A percentile compares a stretch with the other conserved stretches of the same genome.
phyloP scores from a whole-genome alignment of 2,113 vertebrate species.

The Leucoraja erinaceus region DNA sequence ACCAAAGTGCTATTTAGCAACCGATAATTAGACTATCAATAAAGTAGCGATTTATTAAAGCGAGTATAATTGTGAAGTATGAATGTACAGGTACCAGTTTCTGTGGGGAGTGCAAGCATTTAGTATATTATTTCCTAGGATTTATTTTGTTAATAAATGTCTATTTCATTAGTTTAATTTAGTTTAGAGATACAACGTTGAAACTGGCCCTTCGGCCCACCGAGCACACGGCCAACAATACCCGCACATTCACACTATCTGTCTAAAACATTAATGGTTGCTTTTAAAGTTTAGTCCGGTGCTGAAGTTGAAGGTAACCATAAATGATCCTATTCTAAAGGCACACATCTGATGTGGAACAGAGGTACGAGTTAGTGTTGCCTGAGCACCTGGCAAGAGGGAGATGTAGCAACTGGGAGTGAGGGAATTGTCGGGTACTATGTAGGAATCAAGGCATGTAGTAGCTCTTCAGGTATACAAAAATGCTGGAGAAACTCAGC shows the following conservation, averaged over 20 bases:
- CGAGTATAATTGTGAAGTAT: constrained; percentile 19
- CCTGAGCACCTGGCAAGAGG: neutral
- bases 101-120: neutral
- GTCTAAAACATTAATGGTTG: neutral
- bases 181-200: too few species aligned
- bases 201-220: too few species aligned
- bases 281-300: neutral
- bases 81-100: neutral
- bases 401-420: neutral
- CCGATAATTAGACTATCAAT: neutral
- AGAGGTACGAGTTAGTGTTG: neutral
- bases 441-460: too few species aligned
- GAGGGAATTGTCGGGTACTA: neutral
- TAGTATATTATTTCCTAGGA: constrained; percentile 14
- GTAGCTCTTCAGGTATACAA: neutral
- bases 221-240: too few species aligned
- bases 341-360: neutral
- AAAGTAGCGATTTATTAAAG: neutral
- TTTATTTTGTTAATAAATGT: too few species aligned
- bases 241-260: neutral
- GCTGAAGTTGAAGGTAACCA: too few species aligned
- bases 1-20: neutral
- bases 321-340: neutral
- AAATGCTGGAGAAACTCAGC: too few species aligned
- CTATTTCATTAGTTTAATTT: too few species aligned